Evolutionary conservation across 1,140 invertebrate species (phyloP).

Genomic region (Hylaeus anthracinus): DNA sequence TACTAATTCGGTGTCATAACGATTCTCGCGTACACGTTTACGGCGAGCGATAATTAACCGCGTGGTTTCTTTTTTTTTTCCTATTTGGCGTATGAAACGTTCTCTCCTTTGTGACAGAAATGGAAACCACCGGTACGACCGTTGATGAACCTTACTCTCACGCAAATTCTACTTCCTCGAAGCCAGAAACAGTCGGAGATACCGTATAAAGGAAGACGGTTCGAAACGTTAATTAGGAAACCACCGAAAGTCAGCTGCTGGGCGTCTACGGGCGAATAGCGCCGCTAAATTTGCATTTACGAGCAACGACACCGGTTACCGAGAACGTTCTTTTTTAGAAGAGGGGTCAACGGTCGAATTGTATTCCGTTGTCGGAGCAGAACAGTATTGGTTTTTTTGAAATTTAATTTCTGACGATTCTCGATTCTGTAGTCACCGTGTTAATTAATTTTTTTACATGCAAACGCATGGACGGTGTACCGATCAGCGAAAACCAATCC

Average conservation of each 20-base stretch:
- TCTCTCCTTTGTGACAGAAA: neutral
- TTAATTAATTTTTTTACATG: no score
- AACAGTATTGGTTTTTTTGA: no score
- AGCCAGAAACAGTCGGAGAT: neutral
- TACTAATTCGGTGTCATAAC: slow-evolving; percentile 24
- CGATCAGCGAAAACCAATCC: neutral
- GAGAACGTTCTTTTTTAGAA: no score
- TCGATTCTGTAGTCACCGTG: no score
- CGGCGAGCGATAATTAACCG: slow-evolving; percentile 7
- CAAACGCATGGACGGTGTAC: neutral
- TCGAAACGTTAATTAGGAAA: neutral
- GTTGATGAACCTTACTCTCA: slow-evolving; percentile 1
- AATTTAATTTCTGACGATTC: no score
- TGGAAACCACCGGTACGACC: neutral
- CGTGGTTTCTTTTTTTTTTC: no score
- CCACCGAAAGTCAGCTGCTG: neutral
- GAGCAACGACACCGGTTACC: neutral
- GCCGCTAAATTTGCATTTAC: neutral
- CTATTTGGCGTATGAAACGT: neutral
- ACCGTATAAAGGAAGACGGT: slow-evolving; percentile 8
- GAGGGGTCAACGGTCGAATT: no score
- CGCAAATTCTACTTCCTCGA: slow-evolving; percentile 6
- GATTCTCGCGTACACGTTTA: neutral
- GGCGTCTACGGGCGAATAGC: neutral
- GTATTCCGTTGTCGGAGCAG: no score